Base-by-base conservation (phyloP, 1,140 invertebrate species). In the Drosophila mojavensis region DNA sequence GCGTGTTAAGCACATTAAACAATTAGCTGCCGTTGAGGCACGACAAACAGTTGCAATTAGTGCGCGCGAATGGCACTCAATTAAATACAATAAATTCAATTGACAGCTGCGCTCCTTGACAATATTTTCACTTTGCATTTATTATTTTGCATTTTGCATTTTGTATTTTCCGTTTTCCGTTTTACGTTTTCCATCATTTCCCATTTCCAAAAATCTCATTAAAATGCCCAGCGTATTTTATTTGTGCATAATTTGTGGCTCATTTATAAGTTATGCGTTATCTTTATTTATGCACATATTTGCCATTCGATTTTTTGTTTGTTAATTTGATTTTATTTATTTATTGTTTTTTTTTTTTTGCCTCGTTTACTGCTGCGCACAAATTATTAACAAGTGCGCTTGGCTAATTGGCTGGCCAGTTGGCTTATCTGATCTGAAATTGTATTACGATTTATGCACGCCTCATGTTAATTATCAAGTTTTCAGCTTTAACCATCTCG, bases 1-100 rank as follows among this genome's bases (percentile, higher is more conserved):
- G 36, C 51, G 77, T 67, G 41, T 66, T 50, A 43, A 9, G 4
- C 56, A 50, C 61, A 72, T 81, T 79, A 73, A 86, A 85, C 71
- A 85, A 85, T 85, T 85, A 76, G 58, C 61, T 51, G 62, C 47
- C 62, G 74, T 62, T 78, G 74, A 60, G 75, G 69, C 48, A 50
- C 36, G 81, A 68, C 68, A 85, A 85, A 78, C 78, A 75, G 82
- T 75, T 72, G 82, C 81, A 85, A 85, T 85, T 85, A 85, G 82
- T 63, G 63, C 51, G 58, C 79, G 64, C 79, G 81, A 85, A 81
- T 81, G 81, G 75, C 70, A 79, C 81, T 85, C 81, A 86, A 85
- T 85, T 85, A 39, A 39, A 85, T 85, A 81, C 75, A 85, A 85
- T 86, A 85, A 85, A 86, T 85, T 85, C 78, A 86, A 85, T 86